A percentile compares a stretch with the other conserved stretches of the same genome.
These are phyloP conservation scores for Stichodactyla helianthus DNA, from an alignment of 64 coral and sea anemone species.

Conservation along the genomic window DNA sequence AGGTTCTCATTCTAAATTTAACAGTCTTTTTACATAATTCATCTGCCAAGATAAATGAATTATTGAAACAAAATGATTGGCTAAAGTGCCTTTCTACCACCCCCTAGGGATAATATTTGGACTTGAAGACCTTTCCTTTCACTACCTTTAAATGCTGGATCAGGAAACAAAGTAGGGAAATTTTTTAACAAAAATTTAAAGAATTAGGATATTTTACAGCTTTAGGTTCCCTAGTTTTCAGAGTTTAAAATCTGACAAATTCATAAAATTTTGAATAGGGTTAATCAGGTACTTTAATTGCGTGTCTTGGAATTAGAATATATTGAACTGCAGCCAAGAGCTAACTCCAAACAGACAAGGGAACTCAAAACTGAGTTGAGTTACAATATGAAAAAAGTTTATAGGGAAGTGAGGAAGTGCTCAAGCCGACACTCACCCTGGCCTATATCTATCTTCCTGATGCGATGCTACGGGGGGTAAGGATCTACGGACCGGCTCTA, in stretches of 20 bases:
- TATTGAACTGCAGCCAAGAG: not conserved
- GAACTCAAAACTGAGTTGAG: not conserved
- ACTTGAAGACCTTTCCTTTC: not conserved
- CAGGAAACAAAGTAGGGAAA: not conserved
- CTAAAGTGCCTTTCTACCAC: not conserved
- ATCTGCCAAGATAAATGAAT: no score
- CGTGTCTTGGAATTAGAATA: no score
- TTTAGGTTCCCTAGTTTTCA: not conserved
- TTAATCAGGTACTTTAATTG: no score
- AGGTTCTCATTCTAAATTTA: no score
- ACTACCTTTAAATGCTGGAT: no score
- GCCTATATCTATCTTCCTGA: conserved; percentile 95
- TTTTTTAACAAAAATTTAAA: not conserved
- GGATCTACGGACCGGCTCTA: conserved; percentile 87
- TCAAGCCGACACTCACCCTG: conserved; percentile 69
- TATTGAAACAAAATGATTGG: no score
- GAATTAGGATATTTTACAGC: not conserved
- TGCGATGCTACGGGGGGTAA: conserved; percentile 85
- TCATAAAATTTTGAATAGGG: not conserved
- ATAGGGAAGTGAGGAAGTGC: not conserved
- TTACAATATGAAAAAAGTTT: not conserved
- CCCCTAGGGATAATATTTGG: not conserved
- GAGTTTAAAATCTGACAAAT: not conserved
- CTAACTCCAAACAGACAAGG: not conserved
- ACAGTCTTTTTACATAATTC: no score